Evolutionary conservation across 2,797 vertebrate species (phyloP).

Genomic region (Diplodus sargus): DNA sequence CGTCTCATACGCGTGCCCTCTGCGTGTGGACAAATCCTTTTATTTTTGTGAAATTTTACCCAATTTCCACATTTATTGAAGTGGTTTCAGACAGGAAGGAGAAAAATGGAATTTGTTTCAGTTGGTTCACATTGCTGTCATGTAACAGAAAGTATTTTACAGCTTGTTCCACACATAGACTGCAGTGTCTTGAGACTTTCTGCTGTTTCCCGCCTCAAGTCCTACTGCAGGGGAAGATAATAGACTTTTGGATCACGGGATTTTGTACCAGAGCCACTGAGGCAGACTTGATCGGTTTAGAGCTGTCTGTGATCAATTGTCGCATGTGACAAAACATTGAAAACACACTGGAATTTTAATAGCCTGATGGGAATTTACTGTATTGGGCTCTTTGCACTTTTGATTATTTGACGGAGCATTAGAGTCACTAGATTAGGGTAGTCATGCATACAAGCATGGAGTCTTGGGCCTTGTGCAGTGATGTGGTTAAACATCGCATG

Average conservation of each 20-base stretch:
- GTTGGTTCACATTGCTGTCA: slow-evolving; percentile 3
- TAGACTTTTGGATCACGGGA: background rate
- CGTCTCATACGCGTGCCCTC: background rate
- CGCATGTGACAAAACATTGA: background rate
- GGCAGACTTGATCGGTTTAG: slow-evolving; percentile 5
- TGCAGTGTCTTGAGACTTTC: slow-evolving; percentile 3
- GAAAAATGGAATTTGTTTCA: background rate
- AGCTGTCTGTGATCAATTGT: slow-evolving; percentile 12
- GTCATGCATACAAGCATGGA: background rate
- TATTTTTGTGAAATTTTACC: background rate
- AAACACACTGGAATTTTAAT: slow-evolving; percentile 1
- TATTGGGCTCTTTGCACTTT: background rate
- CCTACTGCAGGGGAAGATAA: background rate
- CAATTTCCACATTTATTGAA: slow-evolving; percentile 1
- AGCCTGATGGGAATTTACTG: background rate
- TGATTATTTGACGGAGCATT: slow-evolving; percentile 13
- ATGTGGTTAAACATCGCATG: background rate
- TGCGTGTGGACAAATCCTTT: slow-evolving; percentile 9
- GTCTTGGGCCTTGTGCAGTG: background rate
- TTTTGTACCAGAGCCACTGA: background rate
- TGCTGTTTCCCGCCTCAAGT: background rate
- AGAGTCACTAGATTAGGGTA: slow-evolving; percentile 3
- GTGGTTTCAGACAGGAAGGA: background rate
- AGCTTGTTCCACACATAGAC: slow-evolving; percentile 6
- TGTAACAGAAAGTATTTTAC: background rate